A percentile compares a stretch with the other conserved stretches of the same genome.
Evolutionary conservation across 1,140 invertebrate genomes (phyloP).

Genomic region (Battus philenor): DNA sequence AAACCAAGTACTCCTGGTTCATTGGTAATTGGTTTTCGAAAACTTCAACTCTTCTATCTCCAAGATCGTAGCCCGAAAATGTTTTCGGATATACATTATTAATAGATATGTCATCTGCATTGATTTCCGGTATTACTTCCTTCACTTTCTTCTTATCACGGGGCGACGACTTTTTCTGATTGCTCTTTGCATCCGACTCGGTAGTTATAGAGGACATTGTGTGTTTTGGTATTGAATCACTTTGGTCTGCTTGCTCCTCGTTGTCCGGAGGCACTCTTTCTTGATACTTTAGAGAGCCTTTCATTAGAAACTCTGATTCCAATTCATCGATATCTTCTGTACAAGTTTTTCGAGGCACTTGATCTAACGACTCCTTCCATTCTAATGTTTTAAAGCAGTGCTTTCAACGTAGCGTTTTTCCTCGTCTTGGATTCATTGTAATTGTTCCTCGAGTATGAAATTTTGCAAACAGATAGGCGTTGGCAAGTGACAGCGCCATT

Average conservation of each 20-base stretch:
- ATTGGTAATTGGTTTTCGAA: constrained; percentile 61
- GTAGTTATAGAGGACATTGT: constrained; percentile 25
- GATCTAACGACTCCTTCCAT: constrained; percentile 35
- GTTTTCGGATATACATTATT: constrained; percentile 20
- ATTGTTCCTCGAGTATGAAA: constrained; percentile 72
- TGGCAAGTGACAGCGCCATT: constrained; percentile 60
- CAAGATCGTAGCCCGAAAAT: constrained; percentile 67
- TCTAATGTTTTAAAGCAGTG: constrained; percentile 31
- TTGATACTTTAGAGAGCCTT: constrained; percentile 62
- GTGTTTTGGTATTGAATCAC: constrained; percentile 25
- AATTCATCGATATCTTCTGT: constrained; percentile 37
- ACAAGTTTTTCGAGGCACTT: constrained; percentile 33
- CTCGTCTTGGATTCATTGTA: constrained; percentile 69
- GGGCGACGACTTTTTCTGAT: constrained; percentile 37
- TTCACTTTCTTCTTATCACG: constrained; percentile 26
- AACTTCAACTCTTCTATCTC: constrained; percentile 69
- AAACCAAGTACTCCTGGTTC: constrained; percentile 47
- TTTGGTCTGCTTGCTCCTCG: constrained; percentile 27
- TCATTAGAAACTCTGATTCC: constrained; percentile 56
- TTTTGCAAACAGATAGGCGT: constrained; percentile 75
- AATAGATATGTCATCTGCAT: background rate
- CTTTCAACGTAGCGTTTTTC: constrained; percentile 57
- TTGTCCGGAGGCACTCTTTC: constrained; percentile 21
- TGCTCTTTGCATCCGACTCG: constrained; percentile 36
- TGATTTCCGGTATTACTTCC: constrained; percentile 15